Evolutionary conservation across 2,888 invertebrate genomes (phyloP).

Genomic region (Synanthedon vespiformis): DNA sequence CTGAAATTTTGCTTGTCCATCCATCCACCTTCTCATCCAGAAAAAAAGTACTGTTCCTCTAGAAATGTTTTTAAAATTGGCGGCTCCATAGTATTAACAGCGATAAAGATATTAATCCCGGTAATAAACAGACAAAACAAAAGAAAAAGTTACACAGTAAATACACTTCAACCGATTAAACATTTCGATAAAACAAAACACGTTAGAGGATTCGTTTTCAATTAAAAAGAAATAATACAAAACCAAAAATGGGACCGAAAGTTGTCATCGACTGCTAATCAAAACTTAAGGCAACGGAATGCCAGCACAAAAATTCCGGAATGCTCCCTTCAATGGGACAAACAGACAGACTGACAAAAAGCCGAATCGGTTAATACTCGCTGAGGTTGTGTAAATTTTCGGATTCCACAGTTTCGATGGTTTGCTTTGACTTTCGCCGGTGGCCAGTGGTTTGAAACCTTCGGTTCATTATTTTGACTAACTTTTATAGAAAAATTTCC

Average conservation of each 20-base stretch:
- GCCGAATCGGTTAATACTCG: conserved; percentile 51
- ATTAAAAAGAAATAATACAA: neutral
- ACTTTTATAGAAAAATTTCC: too few species aligned
- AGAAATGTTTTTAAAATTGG: too few species aligned
- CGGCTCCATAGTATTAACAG: too few species aligned
- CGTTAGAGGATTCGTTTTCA: neutral
- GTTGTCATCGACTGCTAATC: conserved; percentile 36
- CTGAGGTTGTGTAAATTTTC: conserved; percentile 60
- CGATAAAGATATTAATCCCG: too few species aligned
- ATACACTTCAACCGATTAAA: too few species aligned
- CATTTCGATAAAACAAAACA: neutral
- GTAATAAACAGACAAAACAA: too few species aligned
- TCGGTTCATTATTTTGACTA: neutral
- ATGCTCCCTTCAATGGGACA: conserved; percentile 8
- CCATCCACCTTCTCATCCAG: too few species aligned
- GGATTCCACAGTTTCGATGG: conserved; percentile 26
- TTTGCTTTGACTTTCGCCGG: neutral
- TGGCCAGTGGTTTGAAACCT: neutral
- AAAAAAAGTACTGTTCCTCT: too few species aligned
- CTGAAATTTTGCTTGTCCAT: too few species aligned
- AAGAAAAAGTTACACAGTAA: too few species aligned
- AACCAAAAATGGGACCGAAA: conserved; percentile 4
- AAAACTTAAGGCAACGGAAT: conserved; percentile 47
- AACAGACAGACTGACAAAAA: conserved; percentile 44
- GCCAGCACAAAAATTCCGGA: conserved; percentile 41